Evolutionary conservation across 2,113 vertebrate genomes (phyloP).

Genomic region (Accipiter cooperii): DNA sequence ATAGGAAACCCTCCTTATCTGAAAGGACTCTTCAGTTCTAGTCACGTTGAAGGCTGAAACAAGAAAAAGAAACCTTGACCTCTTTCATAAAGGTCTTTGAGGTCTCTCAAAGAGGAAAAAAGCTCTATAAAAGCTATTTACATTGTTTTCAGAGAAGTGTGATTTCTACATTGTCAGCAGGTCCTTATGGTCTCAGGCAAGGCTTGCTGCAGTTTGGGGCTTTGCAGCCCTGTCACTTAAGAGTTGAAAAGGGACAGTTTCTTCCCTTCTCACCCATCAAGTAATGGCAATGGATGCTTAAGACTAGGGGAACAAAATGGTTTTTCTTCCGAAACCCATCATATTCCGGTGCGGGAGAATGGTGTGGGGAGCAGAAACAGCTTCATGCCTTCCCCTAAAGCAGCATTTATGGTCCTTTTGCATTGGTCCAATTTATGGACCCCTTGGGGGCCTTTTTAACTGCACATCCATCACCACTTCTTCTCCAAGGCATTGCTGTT

Average conservation of each 20-base stretch:
- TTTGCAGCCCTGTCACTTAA: not conserved
- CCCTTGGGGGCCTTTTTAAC: not conserved
- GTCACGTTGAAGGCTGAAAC: not conserved
- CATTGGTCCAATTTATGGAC: not conserved
- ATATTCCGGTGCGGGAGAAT: not conserved
- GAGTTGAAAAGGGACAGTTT: not conserved
- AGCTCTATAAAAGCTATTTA: not conserved
- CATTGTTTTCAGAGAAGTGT: not conserved
- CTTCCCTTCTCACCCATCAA: not conserved
- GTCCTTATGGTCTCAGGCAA: not conserved
- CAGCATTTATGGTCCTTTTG: not conserved
- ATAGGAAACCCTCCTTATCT: not conserved
- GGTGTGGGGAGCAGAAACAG: not conserved
- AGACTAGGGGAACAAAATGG: not conserved
- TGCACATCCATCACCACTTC: not conserved
- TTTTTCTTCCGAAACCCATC: not conserved
- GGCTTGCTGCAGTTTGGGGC: not conserved
- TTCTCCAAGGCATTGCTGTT: not conserved
- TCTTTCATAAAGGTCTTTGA: not conserved
- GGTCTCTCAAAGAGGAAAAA: not conserved
- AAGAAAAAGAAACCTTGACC: not conserved
- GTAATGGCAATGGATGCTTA: not conserved
- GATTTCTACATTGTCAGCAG: not conserved
- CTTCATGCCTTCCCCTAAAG: not conserved
- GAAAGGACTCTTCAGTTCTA: not conserved